These are phyloP conservation scores for Molanna angustata DNA, from an alignment of 2,888 invertebrate species.

Conservation along the genomic window DNA sequence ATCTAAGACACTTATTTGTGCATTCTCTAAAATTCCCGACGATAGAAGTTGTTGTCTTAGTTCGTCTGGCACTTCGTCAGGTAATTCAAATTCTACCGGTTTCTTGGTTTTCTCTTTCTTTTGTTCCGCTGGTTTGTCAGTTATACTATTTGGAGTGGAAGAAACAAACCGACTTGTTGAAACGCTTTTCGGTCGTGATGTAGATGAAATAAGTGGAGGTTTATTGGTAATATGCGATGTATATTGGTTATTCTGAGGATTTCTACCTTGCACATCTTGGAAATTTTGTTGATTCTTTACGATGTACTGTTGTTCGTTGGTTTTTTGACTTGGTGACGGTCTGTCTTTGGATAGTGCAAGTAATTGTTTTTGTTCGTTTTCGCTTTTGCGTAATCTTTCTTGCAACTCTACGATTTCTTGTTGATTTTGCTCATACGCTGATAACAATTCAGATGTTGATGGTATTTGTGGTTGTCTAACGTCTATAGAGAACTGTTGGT, in stretches of 20 bases:
- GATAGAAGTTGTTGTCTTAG: constrained; percentile 76
- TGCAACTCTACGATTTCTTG: constrained; percentile 54
- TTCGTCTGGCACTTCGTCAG: constrained; percentile 87
- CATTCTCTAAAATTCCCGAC: constrained; percentile 83
- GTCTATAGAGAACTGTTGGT: constrained; percentile 35
- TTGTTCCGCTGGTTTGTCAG: constrained; percentile 46
- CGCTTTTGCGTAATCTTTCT: constrained; percentile 41
- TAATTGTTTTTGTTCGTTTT: constrained; percentile 30
- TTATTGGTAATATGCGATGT: constrained; percentile 42
- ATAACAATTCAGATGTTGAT: constrained; percentile 20
- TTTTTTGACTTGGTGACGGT: constrained; percentile 5
- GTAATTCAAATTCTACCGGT: constrained; percentile 59
- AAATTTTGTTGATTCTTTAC: constrained; percentile 22
- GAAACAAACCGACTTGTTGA: constrained; percentile 49
- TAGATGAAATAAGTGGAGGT: constrained; percentile 44
- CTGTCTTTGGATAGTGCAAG: constrained; percentile 11
- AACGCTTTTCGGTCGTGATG: constrained; percentile 39
- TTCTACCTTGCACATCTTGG: constrained; percentile 19
- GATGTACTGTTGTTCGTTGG: constrained; percentile 23
- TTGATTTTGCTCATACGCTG: constrained; percentile 47
- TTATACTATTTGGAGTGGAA: constrained; percentile 51
- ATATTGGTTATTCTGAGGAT: constrained; percentile 22
- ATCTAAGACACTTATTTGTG: constrained; percentile 82
- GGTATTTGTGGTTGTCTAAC: constrained; percentile 6
- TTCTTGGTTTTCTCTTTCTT: constrained; percentile 57